A percentile compares a stretch with the other conserved stretches of the same genome.
phyloP scores from a whole-genome alignment of 2,797 vertebrate genomes.

The Characodon lateralis region DNA sequence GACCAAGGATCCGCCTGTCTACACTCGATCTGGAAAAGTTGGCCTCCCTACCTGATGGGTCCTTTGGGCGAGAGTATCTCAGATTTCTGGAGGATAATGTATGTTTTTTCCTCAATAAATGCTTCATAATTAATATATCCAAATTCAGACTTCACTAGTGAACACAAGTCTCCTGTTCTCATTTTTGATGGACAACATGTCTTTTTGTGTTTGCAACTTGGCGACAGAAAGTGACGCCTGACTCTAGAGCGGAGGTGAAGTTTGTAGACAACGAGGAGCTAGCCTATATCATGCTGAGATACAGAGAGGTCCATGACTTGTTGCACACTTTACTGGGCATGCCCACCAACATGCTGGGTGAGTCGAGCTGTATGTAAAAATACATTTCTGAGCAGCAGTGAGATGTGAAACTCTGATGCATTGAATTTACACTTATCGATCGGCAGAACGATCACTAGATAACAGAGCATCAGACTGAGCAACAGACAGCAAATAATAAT shows the following conservation, averaged over 20 bases:
- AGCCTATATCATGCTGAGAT: constrained; percentile 93
- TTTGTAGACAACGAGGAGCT: constrained; percentile 94
- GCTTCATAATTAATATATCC: background rate
- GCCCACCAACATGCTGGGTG: constrained; percentile 97
- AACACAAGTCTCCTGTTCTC: background rate
- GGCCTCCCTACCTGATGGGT: constrained; percentile 82
- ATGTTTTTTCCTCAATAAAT: constrained; percentile 51
- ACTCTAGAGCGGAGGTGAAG: constrained; percentile 88
- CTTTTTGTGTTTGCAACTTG: background rate
- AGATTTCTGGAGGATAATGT: constrained; percentile 92
- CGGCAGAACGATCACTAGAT: too few relatives aligned
- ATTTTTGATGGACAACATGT: background rate
- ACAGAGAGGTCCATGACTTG: constrained; percentile 94
- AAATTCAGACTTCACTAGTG: background rate
- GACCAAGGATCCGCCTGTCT: constrained; percentile 89
- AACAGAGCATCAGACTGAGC: too few relatives aligned
- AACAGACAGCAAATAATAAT: background rate
- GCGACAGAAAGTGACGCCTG: constrained; percentile 90
- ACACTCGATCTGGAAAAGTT: constrained; percentile 85
- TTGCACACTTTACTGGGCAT: constrained; percentile 94
- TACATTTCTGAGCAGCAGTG: background rate
- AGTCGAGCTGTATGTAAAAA: constrained; percentile 52
- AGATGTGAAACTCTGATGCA: background rate
- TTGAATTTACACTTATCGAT: background rate
- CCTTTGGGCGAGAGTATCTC: constrained; percentile 89